These are phyloP conservation scores for Caenorhabditis virilis DNA, from an alignment of 2,888 invertebrate genomes.

Conservation along the genomic window DNA sequence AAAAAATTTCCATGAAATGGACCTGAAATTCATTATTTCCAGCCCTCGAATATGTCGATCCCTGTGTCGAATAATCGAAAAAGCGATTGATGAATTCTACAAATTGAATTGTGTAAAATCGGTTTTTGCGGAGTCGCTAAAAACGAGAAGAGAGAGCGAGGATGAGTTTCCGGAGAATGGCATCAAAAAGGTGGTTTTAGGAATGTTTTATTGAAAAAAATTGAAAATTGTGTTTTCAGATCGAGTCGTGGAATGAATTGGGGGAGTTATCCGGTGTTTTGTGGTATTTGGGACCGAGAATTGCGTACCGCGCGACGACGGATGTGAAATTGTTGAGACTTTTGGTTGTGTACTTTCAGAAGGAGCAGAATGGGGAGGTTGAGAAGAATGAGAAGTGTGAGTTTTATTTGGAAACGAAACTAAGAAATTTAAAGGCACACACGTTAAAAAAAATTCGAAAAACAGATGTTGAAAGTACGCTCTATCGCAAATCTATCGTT, in stretches of 20 bases:
- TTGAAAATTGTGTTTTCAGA: no score
- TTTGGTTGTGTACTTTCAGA: constrained; percentile 71
- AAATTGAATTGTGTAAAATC: constrained; percentile 19
- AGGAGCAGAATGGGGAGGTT: constrained; percentile 38
- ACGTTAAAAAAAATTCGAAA: no score
- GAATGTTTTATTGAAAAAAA: no score
- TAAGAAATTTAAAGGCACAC: no score
- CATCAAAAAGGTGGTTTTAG: no score
- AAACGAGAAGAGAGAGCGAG: constrained; percentile 3
- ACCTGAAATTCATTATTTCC: constrained; percentile 12
- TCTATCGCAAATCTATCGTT: no score
- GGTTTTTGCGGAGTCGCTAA: constrained; percentile 12
- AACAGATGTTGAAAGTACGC: no score
- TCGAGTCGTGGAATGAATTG: constrained; percentile 54
- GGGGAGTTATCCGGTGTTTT: constrained; percentile 33
- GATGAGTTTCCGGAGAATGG: no score
- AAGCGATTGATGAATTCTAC: constrained; percentile 55
- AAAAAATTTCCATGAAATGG: background rate
- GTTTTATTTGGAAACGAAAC: constrained; percentile 6
- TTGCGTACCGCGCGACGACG: constrained; percentile 75
- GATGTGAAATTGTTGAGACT: constrained; percentile 80
- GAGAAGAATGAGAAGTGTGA: constrained; percentile 34
- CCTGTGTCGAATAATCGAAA: constrained; percentile 54
- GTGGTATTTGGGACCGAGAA: constrained; percentile 47
- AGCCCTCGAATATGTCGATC: constrained; percentile 53